Conservation (phyloP, 2,113 vertebrate genomes). For the Erpornis zantholeuca region DNA sequence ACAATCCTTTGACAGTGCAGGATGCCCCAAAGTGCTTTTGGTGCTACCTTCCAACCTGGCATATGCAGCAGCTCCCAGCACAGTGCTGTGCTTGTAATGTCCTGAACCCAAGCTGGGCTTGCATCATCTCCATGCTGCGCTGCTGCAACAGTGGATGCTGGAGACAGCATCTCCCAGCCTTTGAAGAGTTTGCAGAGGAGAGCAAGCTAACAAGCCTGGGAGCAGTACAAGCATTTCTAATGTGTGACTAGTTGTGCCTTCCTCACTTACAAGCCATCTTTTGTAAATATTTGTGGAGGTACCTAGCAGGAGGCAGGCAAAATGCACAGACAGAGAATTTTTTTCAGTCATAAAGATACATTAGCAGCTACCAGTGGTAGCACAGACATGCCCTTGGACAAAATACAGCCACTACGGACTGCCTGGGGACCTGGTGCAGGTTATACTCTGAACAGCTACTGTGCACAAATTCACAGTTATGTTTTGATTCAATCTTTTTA, state of each 20-base stretch:
- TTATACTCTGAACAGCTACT: neutral
- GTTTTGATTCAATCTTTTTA: neutral
- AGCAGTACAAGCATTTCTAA: neutral
- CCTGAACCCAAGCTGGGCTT: neutral
- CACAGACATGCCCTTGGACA: neutral
- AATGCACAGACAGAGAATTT: neutral
- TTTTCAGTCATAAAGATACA: neutral
- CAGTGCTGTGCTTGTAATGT: neutral
- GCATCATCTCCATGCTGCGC: neutral
- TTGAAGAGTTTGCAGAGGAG: neutral
- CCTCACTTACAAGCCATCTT: neutral
- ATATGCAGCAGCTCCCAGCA: neutral
- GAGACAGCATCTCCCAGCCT: neutral
- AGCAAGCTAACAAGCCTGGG: neutral
- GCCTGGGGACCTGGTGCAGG: neutral
- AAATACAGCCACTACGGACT: neutral
- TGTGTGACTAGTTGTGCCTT: neutral
- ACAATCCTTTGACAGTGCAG: neutral
- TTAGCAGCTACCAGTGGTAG: neutral
- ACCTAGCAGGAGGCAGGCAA: neutral
- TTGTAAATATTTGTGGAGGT: neutral
- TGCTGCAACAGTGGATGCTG: fast-evolving
- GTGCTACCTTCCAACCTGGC: neutral
- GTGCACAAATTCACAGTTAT: neutral
- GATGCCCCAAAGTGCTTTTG: neutral